Conservation (phyloP, 2,888 invertebrate species). For the Iselma pallidipennis region DNA sequence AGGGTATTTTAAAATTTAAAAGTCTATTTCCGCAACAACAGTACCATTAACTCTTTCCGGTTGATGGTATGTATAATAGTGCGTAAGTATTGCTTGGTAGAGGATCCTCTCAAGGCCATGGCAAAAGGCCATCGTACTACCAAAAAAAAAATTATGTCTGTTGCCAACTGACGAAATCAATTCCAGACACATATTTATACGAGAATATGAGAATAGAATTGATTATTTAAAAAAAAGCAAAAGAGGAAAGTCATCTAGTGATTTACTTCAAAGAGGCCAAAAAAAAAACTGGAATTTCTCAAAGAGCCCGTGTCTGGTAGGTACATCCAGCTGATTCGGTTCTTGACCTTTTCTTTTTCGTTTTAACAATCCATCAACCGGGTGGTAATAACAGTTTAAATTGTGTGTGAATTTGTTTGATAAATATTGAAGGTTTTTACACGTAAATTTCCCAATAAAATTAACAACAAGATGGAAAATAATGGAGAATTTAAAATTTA, state of each 20-base stretch:
- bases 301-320: neutral
- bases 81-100: neutral
- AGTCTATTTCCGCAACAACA: neutral
- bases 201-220: neutral
- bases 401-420: neutral
- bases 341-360: neutral
- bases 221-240: neutral
- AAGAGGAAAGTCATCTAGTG: neutral
- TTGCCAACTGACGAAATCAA: slow-evolving; percentile 22
- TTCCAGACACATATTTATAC: slow-evolving; percentile 8
- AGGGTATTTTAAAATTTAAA: slow-evolving; percentile 9
- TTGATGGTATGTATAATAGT: neutral
- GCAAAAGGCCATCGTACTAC: slow-evolving; percentile 25
- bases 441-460: too few species aligned
- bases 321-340: slow-evolving; percentile 14
- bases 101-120: slow-evolving; percentile 28
- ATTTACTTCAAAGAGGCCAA: neutral
- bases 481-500: slow-evolving; percentile 25
- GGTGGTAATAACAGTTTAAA: neutral
- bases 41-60: slow-evolving; percentile 12
- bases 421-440: neutral
- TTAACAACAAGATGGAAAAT: too few species aligned
- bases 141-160: slow-evolving; percentile 5
- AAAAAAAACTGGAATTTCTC: neutral
- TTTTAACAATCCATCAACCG: neutral